Base-by-base conservation (phyloP, 1,140 invertebrate species). In the Lepidostoma basale region DNA sequence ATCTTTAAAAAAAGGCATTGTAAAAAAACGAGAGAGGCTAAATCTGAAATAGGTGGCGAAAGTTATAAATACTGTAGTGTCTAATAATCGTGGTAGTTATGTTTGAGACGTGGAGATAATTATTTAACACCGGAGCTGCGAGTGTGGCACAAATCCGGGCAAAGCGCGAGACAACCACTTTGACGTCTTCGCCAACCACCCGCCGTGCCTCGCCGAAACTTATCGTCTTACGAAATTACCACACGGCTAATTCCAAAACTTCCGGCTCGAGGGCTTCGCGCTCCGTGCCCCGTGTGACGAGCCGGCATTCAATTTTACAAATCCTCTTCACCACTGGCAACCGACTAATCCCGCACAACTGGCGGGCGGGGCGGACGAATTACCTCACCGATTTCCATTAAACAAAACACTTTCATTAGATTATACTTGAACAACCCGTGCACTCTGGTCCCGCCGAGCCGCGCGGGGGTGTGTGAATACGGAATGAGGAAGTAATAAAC, bases 201-300 rank as follows among this genome's bases (percentile, higher is more conserved):
- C 20, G 42, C 58, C 22, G 22, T 23, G 60, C 60, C 44, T 9
- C 42, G 42, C 40, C 56, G 9, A 63, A 67, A 67, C 69, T 67
- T 67, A 67, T 67, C 63, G 63, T 67, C 69, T 70, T 70, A 70
- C 63, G 69, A 67, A 67, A 70, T 70, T 70, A 70, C 63, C 63
- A 63, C 69, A 63, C 39, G 64, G 59, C 69, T 70, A 70, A 70
- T 70, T 70, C 69, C 58, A 26, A 67, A 67, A 70, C 59, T 62
- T 62, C 59, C 12, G 9, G 39, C 39, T 44, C 40, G 39, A 59
- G 23, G 40, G 30, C 56, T 42, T 12, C 25, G 47, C n/a, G 49
- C 20, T 16, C 56, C 9, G 39, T 45, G 56, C 56, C 33, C 16
- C 25, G 47, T 18, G 49, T 28, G 18, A 44, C 9, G 39, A 62